Base-by-base conservation (phyloP, 2,888 invertebrate species). In the Chloroclystis v-ata region DNA sequence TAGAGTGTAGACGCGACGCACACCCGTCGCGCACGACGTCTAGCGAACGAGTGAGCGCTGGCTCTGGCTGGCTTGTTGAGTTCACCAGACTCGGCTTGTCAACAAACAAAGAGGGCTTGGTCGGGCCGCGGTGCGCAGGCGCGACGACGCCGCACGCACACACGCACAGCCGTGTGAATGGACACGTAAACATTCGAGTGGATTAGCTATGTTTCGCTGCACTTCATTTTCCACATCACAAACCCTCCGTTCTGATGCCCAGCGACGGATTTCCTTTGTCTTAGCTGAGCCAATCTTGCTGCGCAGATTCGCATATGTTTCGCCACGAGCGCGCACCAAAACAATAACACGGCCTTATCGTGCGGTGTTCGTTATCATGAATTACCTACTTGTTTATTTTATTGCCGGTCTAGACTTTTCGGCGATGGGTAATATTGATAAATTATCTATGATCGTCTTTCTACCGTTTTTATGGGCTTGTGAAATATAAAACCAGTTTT, bases 91-190 rank as follows among this genome's bases (percentile, higher is more conserved):
- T 63, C 65, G 60, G 84, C 84, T 85, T 85, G 85, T 85, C 85
- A 85, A 85, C 85, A 85, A 85, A 85, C 85, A 85, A 83, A 85
- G 85, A 82, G 77, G 75, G 78, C 78, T 77, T 73, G 79, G 65
- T 72, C 70, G 71, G 57, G 61, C 61, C 66, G 69, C 67, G 68
- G 57, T 68, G 78, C 80, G 80, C 82, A 79, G 70, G 78, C 80
- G 79, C 78, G 67, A 61, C 70, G 67, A 65, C 74, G 71, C 72
- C 73, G 59, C 74, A 72, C 78, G 62, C 78, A 75, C 74, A 75
- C 78, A 65, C 59, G 49, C 55, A 62, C 55, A 48, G 65, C 61
- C 72, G 72, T 74, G 78, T 85, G 78, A 84, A 83, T 85, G 85
- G 78, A 77, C 72, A 82, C 69, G 82, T 82, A 81, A 82, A 84